Percentiles rank a stretch among this genome's conserved stretches.
Conservation (phyloP, 2,797 vertebrate species). For the Propithecus perrieri region DNA sequence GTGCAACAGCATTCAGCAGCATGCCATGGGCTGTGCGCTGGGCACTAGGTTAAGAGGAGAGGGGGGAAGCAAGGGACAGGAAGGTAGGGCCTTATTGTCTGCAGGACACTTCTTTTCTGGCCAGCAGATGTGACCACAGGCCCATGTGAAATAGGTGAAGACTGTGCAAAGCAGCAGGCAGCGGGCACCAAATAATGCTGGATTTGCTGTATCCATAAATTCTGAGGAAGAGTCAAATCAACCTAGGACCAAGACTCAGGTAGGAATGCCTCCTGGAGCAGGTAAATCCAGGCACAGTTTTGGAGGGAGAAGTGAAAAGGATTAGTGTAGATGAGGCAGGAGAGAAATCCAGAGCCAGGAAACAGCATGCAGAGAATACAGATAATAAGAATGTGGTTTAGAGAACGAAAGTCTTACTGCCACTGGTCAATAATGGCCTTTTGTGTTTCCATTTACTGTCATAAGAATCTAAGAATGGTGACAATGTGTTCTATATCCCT, state of each 20-base stretch:
- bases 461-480: not conserved
- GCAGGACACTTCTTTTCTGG: not conserved
- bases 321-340: not conserved
- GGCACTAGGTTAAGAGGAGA: not conserved
- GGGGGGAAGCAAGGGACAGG: not conserved
- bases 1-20: not conserved
- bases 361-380: not conserved
- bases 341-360: not conserved
- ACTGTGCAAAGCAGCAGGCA: not conserved
- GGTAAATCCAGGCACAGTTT: not conserved
- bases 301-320: not conserved
- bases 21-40: not conserved
- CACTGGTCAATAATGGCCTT: not conserved
- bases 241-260: not conserved
- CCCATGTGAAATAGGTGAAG: not conserved
- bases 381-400: not conserved
- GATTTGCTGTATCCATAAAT: not conserved
- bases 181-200: not conserved
- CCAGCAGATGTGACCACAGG: fast-evolving
- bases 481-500: not conserved
- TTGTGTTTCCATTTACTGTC: not conserved
- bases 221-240: not conserved
- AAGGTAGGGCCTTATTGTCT: not conserved
- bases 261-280: not conserved
- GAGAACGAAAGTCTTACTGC: not conserved